Evolutionary conservation across 2,113 vertebrate genomes (phyloP).

Genomic region (Calidris pugnax): DNA sequence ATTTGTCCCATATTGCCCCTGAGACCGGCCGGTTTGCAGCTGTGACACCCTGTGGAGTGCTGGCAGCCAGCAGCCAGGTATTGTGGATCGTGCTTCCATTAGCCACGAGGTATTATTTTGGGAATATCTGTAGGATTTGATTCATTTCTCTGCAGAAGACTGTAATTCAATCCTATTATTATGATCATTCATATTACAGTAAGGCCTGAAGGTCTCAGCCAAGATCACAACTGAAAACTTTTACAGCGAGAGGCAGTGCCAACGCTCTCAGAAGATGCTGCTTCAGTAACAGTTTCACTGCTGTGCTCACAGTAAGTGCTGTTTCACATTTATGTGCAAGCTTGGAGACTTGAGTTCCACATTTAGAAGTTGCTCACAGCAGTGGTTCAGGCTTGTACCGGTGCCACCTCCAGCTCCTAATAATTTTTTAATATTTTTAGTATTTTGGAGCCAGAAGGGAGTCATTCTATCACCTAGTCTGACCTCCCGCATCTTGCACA

Average conservation of each 20-base stretch:
- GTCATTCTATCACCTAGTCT: not conserved
- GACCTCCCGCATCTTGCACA: not conserved
- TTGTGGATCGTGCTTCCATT: fast-evolving
- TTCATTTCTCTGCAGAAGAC: not conserved
- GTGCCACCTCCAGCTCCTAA: not conserved
- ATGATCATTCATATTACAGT: not conserved
- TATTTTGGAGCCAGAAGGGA: not conserved
- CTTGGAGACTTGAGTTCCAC: not conserved
- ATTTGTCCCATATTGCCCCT: not conserved
- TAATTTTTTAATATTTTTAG: not conserved
- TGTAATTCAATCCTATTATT: not conserved
- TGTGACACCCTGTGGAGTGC: not conserved
- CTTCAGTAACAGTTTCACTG: not conserved
- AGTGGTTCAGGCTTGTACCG: not conserved
- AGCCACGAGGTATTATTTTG: not conserved
- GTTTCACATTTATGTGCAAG: not conserved
- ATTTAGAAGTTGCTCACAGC: constrained; percentile 12
- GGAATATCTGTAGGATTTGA: not conserved
- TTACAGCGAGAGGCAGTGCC: not conserved
- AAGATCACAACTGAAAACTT: not conserved
- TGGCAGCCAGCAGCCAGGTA: not conserved
- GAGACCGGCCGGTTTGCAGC: not conserved
- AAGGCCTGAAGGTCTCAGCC: not conserved
- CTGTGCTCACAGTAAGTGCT: not conserved
- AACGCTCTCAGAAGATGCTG: not conserved